A percentile compares a stretch with the other conserved stretches of the same genome.
phyloP scores from a whole-genome alignment of 2,888 invertebrate species.

The Gymnoscelis rufifasciata region DNA sequence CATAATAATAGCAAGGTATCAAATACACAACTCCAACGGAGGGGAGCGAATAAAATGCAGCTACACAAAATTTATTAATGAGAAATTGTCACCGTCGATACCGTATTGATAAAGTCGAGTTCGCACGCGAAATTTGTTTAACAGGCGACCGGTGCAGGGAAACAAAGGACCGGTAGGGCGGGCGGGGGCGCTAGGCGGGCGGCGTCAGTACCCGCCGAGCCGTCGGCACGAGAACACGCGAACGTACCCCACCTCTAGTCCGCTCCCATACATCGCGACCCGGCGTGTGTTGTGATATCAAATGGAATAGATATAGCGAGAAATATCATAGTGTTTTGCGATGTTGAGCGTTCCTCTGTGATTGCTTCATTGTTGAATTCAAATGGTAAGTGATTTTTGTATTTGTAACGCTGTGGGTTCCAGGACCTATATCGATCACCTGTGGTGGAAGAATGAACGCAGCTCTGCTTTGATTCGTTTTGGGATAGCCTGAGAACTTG shows the following conservation, averaged over 20 bases:
- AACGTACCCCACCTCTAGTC: constrained; percentile 24
- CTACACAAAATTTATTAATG: constrained; percentile 7
- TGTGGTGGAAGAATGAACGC: constrained; percentile 8
- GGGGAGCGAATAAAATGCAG: neutral
- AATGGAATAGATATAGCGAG: neutral
- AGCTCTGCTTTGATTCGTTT: constrained; percentile 6
- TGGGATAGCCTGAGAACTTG: neutral
- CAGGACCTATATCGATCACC: constrained; percentile 17
- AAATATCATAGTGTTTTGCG: constrained; percentile 26
- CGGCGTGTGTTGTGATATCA: constrained; percentile 41
- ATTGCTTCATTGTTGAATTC: constrained; percentile 33
- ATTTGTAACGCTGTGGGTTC: constrained; percentile 16
- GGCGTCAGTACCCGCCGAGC: constrained; percentile 59
- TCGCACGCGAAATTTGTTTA: constrained; percentile 63
- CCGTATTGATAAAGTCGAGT: constrained; percentile 40
- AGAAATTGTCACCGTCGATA: constrained; percentile 21
- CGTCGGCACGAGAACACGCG: constrained; percentile 47
- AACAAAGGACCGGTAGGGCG: constrained; percentile 73
- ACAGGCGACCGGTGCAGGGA: constrained; percentile 56
- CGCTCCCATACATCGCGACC: constrained; percentile 31
- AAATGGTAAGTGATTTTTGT: constrained; percentile 41
- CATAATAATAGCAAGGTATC: no score
- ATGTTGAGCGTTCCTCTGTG: constrained; percentile 39
- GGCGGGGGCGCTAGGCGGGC: constrained; percentile 59
- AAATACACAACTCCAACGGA: neutral